phyloP scores from a whole-genome alignment of 2,888 invertebrate species.

The Erpobdella octoculata region DNA sequence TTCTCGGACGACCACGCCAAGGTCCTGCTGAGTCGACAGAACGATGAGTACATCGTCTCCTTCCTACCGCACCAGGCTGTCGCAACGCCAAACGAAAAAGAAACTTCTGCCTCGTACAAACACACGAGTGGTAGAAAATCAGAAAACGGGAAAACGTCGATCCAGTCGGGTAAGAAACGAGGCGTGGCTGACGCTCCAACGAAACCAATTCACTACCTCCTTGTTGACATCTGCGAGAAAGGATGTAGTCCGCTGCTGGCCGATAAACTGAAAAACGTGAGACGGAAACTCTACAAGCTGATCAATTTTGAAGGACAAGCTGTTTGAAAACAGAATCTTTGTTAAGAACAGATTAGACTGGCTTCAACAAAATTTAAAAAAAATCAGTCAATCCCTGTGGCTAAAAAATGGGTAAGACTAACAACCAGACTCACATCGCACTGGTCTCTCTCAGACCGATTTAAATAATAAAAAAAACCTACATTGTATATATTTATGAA shows the following conservation, averaged over 20 bases:
- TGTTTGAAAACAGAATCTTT: no score
- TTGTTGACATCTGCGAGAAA: constrained; percentile 54
- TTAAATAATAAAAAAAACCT: no score
- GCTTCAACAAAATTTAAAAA: no score
- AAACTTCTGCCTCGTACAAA: neutral
- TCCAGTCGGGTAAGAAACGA: neutral
- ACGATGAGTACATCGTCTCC: constrained; percentile 46
- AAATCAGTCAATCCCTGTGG: no score
- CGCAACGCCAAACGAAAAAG: neutral
- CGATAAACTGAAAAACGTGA: constrained; percentile 56
- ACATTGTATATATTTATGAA: no score
- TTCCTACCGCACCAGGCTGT: constrained; percentile 49
- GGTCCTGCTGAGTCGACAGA: constrained; percentile 48
- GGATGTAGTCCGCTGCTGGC: constrained; percentile 52
- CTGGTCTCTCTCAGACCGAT: no score
- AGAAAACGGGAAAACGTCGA: neutral
- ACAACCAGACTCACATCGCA: no score
- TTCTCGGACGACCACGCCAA: constrained; percentile 54
- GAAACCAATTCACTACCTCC: constrained; percentile 54
- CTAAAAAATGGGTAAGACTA: no score
- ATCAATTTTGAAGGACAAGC: constrained; percentile 55
- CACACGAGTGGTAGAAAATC: neutral
- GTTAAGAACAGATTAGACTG: no score
- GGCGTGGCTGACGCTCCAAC: no score
- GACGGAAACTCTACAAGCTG: constrained; percentile 56